Conservation (phyloP, 2,113 vertebrate genomes). For the Psettodes erumei region DNA sequence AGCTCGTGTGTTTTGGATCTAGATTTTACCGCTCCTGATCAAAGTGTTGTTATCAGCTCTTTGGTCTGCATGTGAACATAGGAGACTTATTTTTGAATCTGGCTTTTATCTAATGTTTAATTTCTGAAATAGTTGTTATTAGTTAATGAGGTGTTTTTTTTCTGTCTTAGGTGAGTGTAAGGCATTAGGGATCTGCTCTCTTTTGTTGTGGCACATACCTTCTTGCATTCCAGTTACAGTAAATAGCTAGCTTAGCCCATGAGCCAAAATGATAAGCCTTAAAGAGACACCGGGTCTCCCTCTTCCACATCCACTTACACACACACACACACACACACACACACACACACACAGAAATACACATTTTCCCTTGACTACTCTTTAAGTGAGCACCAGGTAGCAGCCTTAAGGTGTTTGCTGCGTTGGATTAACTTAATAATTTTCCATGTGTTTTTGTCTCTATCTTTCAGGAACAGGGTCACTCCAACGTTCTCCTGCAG, state of each 20-base stretch:
- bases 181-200: conserved; percentile 47
- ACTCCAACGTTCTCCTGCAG: conserved; percentile 81
- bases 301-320: conserved; percentile 17
- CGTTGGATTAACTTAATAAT: conserved; percentile 63
- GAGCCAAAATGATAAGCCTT: conserved; percentile 77
- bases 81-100: not conserved
- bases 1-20: conserved; percentile 46
- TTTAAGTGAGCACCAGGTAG: conserved; percentile 38
- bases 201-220: conserved; percentile 72
- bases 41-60: conserved; percentile 37
- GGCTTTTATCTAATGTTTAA: conserved; percentile 3
- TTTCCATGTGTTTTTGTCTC: conserved; percentile 55
- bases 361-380: conserved; percentile 16
- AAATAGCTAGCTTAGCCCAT: conserved; percentile 76
- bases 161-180: conserved; percentile 32
- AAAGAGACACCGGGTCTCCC: conserved; percentile 66
- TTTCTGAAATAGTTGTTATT: not conserved
- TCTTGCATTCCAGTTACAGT: conserved; percentile 75
- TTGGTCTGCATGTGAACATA: conserved; percentile 35
- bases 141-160: conserved; percentile 33
- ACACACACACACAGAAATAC: conserved; percentile 15
- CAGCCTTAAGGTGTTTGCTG: conserved; percentile 37
- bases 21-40: conserved; percentile 39
- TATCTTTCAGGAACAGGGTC: conserved; percentile 85
- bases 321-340: conserved; percentile 2